phyloP scores from a whole-genome alignment of 37 sponge, comb jelly and placozoan genomes.

The Tethya wilhelma region DNA sequence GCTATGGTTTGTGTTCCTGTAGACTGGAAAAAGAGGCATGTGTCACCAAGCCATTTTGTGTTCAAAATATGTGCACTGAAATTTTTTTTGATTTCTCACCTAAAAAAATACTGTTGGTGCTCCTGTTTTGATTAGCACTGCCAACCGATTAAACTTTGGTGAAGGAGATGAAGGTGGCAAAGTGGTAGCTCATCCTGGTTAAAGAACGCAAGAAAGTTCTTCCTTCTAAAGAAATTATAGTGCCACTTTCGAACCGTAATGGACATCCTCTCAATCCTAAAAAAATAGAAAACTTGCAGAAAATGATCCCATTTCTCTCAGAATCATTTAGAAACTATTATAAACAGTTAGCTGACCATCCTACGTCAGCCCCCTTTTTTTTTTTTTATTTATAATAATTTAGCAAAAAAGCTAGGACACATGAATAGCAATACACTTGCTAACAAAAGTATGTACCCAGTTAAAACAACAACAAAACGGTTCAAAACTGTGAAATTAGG shows the following conservation, averaged over 20 bases:
- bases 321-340: conserved; percentile 5
- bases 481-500: no score
- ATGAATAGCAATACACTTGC: no score
- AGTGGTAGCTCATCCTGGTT: conserved; percentile 43
- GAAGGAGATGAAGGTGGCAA: conserved; percentile 26
- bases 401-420: no score
- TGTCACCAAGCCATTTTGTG: neutral
- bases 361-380: no score
- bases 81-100: conserved; percentile 27
- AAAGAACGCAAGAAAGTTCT: conserved; percentile 41
- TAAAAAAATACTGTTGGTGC: conserved; percentile 8
- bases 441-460: no score
- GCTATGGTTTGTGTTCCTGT: conserved; percentile 18
- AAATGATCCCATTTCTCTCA: conserved; percentile 53
- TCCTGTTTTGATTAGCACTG: conserved; percentile 37
- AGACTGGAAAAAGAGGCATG: conserved; percentile 50
- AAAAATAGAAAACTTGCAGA: conserved; percentile 40
- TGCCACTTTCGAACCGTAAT: conserved; percentile 24
- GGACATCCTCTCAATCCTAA: conserved; percentile 54
- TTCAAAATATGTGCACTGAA: neutral
- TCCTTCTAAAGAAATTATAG: conserved; percentile 16
- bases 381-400: neutral
- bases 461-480: no score
- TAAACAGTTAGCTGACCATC: conserved; percentile 3
- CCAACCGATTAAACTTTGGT: conserved; percentile 38